phyloP scores from a whole-genome alignment of 1,140 invertebrate genomes.

The Ceratosolen solmsi region DNA sequence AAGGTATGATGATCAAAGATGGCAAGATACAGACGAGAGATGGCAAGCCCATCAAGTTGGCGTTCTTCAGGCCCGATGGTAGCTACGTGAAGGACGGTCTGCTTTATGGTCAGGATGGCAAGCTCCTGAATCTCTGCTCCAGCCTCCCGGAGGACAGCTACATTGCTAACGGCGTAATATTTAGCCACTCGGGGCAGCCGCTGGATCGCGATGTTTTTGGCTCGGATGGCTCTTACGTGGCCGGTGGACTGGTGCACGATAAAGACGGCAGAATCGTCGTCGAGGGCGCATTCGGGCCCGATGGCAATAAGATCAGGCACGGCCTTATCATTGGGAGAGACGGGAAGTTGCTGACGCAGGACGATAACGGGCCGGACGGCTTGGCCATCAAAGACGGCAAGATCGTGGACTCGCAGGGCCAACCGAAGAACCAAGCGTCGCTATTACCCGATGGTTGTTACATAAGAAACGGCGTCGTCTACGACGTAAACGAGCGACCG shows the following conservation, averaged over 20 bases:
- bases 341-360: conserved; percentile 65
- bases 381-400: conserved; percentile 66
- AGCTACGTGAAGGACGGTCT: conserved; percentile 68
- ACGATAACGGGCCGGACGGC: conserved; percentile 66
- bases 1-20: conserved; percentile 66
- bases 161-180: conserved; percentile 67
- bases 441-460: conserved; percentile 68
- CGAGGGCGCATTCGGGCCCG: conserved; percentile 67
- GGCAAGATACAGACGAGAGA: conserved; percentile 67
- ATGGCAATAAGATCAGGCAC: conserved; percentile 67
- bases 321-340: conserved; percentile 67
- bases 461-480: conserved; percentile 66
- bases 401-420: conserved; percentile 64
- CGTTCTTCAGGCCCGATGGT: conserved; percentile 68
- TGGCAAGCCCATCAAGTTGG: conserved; percentile 65
- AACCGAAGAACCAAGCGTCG: conserved; percentile 64
- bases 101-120: conserved; percentile 66
- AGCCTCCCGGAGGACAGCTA: conserved; percentile 64
- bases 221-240: conserved; percentile 68
- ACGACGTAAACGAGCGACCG: conserved; percentile 62
- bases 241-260: conserved; percentile 63
- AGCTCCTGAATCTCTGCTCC: conserved; percentile 63
- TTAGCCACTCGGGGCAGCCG: conserved; percentile 61
- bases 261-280: conserved; percentile 64
- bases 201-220: conserved; percentile 65